phyloP scores from a whole-genome alignment of 2,888 invertebrate genomes.

The Nomada goodeniana region DNA sequence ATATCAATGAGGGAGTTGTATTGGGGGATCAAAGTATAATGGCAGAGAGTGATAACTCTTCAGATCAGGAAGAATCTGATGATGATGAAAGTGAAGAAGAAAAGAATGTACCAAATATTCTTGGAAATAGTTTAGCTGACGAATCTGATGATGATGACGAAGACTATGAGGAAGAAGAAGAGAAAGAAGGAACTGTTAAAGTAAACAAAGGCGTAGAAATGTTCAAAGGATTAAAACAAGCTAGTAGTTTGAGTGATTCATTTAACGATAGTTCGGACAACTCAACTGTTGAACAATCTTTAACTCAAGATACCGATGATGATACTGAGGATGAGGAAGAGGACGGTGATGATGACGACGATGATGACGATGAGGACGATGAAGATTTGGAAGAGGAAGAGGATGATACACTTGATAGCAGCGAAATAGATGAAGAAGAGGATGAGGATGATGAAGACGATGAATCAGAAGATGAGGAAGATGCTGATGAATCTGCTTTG shows the following conservation, averaged over 20 bases:
- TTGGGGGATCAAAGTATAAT: constrained; percentile 29
- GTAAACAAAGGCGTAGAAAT: constrained; percentile 55
- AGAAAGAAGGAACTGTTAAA: neutral
- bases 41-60: constrained; percentile 31
- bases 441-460: constrained; percentile 35
- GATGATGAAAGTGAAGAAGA: constrained; percentile 19
- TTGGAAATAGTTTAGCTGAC: constrained; percentile 61
- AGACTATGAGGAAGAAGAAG: constrained; percentile 45
- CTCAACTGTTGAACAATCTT: neutral
- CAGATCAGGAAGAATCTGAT: constrained; percentile 49
- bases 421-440: constrained; percentile 44
- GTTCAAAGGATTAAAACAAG: constrained; percentile 51
- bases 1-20: constrained; percentile 45
- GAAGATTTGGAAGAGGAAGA: constrained; percentile 22
- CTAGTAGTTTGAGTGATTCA: constrained; percentile 14
- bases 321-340: constrained; percentile 29
- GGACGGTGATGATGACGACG: constrained; percentile 17
- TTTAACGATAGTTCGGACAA: constrained; percentile 46
- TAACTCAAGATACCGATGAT: constrained; percentile 50
- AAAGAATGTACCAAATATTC: constrained; percentile 38
- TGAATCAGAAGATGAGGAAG: constrained; percentile 36
- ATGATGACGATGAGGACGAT: neutral
- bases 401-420: constrained; percentile 28
- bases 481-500: constrained; percentile 54
- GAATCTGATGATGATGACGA: constrained; percentile 63